phyloP scores from a whole-genome alignment of 2,888 invertebrate species.

The Isoperla grammatica region DNA sequence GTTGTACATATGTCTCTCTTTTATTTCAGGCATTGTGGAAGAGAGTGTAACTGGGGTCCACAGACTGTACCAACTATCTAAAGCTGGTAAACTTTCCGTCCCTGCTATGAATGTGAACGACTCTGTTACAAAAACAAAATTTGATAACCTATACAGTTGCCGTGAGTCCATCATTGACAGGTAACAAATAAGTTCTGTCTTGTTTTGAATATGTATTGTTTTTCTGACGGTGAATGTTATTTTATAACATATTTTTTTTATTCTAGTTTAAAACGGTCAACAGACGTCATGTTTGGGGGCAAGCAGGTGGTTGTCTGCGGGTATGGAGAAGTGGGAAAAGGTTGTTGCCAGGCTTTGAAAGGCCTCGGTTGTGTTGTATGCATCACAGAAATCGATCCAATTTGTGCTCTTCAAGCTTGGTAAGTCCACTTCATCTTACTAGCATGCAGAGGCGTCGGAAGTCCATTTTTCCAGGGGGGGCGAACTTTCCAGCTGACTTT shows the following conservation, averaged over 20 bases:
- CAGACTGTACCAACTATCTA: conserved; percentile 90
- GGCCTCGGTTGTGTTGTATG: conserved; percentile 91
- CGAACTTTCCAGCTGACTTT: no score
- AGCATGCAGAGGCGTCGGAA: no score
- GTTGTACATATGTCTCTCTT: background rate
- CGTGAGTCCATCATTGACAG: conserved; percentile 86
- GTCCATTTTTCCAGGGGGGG: no score
- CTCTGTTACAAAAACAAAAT: conserved; percentile 96
- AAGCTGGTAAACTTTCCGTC: conserved; percentile 87
- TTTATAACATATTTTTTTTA: conserved; percentile 30
- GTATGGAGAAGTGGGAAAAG: conserved; percentile 96
- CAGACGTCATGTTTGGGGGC: conserved; percentile 96
- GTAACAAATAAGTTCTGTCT: conserved; percentile 40
- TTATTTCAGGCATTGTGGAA: conserved; percentile 78
- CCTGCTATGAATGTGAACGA: conserved; percentile 99
- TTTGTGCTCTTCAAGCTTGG: conserved; percentile 94
- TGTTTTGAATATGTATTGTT: conserved; percentile 41
- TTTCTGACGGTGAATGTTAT: conserved; percentile 10
- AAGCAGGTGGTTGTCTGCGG: conserved; percentile 95
- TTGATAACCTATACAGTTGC: conserved; percentile 95
- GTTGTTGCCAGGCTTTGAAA: conserved; percentile 91
- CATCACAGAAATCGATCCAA: conserved; percentile 94
- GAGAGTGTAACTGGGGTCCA: conserved; percentile 99
- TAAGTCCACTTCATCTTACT: conserved; percentile 41
- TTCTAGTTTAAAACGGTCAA: conserved; percentile 75